phyloP scores from a whole-genome alignment of 2,797 vertebrate genomes.

The Xiphophorus birchmanni region DNA sequence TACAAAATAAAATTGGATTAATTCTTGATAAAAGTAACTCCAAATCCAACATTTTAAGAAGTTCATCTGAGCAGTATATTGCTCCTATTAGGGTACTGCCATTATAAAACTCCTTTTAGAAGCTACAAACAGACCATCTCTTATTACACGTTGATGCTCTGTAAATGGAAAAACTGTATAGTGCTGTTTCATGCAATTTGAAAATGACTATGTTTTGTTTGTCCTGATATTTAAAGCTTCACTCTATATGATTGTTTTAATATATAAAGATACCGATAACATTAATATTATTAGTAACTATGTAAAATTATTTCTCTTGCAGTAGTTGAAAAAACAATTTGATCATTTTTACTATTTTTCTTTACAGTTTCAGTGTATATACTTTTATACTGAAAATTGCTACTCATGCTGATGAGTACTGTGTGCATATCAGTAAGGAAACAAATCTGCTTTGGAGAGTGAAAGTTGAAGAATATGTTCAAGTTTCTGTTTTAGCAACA shows the following conservation, averaged over 20 bases:
- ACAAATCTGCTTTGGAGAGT: constrained; percentile 22
- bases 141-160: background rate
- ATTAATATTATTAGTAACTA: background rate
- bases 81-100: background rate
- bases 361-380: background rate
- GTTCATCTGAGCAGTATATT: background rate
- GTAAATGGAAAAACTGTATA: background rate
- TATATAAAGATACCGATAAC: background rate
- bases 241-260: background rate
- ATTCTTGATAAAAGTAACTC: background rate
- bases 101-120: background rate
- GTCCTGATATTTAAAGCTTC: background rate
- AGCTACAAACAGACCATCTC: background rate
- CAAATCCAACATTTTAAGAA: background rate
- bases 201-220: background rate
- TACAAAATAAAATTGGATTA: background rate
- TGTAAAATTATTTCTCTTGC: background rate
- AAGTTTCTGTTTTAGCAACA: constrained; percentile 37
- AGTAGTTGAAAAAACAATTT: background rate
- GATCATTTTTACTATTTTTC: background rate
- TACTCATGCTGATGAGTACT: background rate
- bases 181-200: background rate
- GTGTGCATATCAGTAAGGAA: constrained; percentile 13
- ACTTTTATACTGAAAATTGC: constrained; percentile 4
- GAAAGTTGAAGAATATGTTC: background rate